Evolutionary conservation across 1,140 invertebrate species (phyloP).

Genomic region (Drosophila ohnishii): DNA sequence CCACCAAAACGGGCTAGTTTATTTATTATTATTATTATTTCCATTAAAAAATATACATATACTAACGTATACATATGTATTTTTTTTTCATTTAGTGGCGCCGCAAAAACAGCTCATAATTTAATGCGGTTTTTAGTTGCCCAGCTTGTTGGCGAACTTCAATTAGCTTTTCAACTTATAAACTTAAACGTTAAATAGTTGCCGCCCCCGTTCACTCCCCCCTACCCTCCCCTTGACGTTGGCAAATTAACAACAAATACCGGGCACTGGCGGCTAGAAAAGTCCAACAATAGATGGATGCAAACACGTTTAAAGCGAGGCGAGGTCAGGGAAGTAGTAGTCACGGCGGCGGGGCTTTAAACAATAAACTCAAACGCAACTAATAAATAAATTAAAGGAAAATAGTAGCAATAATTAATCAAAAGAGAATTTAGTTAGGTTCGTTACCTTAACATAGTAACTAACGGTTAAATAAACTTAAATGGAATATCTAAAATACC

Average conservation of each 20-base stretch:
- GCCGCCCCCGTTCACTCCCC: constrained; percentile 7
- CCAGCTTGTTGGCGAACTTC: constrained; percentile 56
- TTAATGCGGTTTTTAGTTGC: constrained; percentile 22
- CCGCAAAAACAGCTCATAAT: constrained; percentile 41
- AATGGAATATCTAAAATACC: neutral
- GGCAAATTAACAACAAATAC: constrained; percentile 49
- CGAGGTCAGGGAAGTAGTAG: constrained; percentile 5
- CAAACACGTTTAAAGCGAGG: constrained; percentile 57
- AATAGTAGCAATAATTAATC: neutral
- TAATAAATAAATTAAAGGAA: neutral
- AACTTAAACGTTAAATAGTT: constrained; percentile 73
- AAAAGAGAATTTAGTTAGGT: neutral
- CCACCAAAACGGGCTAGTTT: constrained; percentile 58
- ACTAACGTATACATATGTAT: neutral
- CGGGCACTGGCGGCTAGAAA: constrained; percentile 51
- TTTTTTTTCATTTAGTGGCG: constrained; percentile 39
- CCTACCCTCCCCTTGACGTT: constrained; percentile 4
- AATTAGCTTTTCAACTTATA: constrained; percentile 76
- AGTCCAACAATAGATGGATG: constrained; percentile 50
- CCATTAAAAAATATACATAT: neutral
- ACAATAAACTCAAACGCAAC: neutral
- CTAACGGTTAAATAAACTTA: too few relatives aligned
- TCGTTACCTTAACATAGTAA: too few relatives aligned
- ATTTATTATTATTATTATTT: constrained; percentile 18
- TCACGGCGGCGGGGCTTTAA: neutral